phyloP scores from a whole-genome alignment of 2,888 invertebrate species.

The Diaphora mendica region DNA sequence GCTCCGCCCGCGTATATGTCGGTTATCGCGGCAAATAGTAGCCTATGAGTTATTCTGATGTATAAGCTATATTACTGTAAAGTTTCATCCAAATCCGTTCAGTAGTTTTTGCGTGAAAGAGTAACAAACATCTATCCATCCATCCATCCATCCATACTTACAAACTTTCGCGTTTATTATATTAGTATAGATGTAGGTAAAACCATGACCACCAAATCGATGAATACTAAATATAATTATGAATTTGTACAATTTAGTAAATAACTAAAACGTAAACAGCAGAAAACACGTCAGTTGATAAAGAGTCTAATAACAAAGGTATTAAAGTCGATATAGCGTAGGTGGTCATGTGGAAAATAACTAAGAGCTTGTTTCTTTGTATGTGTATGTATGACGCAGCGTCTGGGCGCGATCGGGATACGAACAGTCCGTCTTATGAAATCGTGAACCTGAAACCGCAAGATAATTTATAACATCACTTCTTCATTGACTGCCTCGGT shows the following conservation, averaged over 20 bases:
- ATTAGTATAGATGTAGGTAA: too few relatives aligned
- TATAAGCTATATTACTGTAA: too few relatives aligned
- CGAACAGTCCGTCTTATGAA: slow-evolving; percentile 29
- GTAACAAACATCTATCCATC: too few relatives aligned
- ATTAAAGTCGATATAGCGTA: slow-evolving; percentile 49
- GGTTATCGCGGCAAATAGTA: too few relatives aligned
- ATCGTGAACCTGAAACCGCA: slow-evolving; percentile 31
- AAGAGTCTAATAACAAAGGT: slow-evolving; percentile 47
- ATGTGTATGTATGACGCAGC: slow-evolving; percentile 65
- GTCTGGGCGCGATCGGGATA: slow-evolving; percentile 68
- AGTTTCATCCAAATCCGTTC: too few relatives aligned
- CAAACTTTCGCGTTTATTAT: too few relatives aligned
- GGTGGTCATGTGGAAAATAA: slow-evolving; percentile 70
- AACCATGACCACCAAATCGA: neutral
- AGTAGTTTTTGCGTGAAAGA: too few relatives aligned
- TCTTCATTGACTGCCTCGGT: too few relatives aligned
- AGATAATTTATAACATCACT: neutral
- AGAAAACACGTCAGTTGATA: slow-evolving; percentile 20
- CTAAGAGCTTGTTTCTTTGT: slow-evolving; percentile 51
- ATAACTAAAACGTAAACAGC: slow-evolving; percentile 10
- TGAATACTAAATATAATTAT: slow-evolving; percentile 2
- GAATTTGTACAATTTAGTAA: slow-evolving; percentile 8
- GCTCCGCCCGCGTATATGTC: too few relatives aligned
- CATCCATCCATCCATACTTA: too few relatives aligned
- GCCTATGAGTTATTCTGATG: too few relatives aligned